Conservation (phyloP, 2,888 invertebrate species). For the Conomelus anceps region DNA sequence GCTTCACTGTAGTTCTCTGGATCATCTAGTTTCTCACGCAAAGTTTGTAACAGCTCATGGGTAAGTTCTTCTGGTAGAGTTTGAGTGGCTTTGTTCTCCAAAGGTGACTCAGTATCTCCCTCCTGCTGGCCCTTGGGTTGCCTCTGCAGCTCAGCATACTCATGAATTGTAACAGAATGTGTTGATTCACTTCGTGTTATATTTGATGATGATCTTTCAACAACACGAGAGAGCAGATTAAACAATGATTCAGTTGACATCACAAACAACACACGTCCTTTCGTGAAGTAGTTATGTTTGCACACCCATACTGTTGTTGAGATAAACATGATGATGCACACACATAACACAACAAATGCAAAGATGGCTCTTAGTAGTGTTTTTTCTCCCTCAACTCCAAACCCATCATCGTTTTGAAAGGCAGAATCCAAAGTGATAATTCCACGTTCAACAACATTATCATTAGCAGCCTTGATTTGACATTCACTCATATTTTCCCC, state of each 20-base stretch:
- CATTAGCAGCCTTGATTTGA: background rate
- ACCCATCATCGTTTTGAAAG: slow-evolving; percentile 23
- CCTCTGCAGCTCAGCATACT: slow-evolving; percentile 54
- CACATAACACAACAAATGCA: slow-evolving; percentile 48
- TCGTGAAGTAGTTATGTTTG: slow-evolving; percentile 48
- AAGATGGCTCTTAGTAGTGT: slow-evolving; percentile 47
- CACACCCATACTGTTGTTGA: slow-evolving; percentile 53
- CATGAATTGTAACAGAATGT: slow-evolving; percentile 55
- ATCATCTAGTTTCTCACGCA: slow-evolving; percentile 61
- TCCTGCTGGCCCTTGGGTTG: slow-evolving; percentile 30
- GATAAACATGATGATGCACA: slow-evolving; percentile 49
- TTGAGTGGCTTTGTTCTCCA: slow-evolving; percentile 59
- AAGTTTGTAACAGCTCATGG: slow-evolving; percentile 60
- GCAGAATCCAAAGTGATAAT: slow-evolving; percentile 7
- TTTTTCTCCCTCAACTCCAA: slow-evolving; percentile 32
- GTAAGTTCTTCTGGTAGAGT: slow-evolving; percentile 69
- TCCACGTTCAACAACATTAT: slow-evolving; percentile 15
- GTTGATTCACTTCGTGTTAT: slow-evolving; percentile 44
- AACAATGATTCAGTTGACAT: slow-evolving; percentile 31
- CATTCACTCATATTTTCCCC: background rate
- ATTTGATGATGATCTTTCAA: slow-evolving; percentile 26
- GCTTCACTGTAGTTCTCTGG: slow-evolving; percentile 68
- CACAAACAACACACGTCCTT: slow-evolving; percentile 34
- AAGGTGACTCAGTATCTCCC: slow-evolving; percentile 40
- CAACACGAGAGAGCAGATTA: slow-evolving; percentile 26